A percentile compares a stretch with the other conserved stretches of the same genome.
Conservation (phyloP, 2,888 invertebrate species). For the Andrena dorsata region DNA sequence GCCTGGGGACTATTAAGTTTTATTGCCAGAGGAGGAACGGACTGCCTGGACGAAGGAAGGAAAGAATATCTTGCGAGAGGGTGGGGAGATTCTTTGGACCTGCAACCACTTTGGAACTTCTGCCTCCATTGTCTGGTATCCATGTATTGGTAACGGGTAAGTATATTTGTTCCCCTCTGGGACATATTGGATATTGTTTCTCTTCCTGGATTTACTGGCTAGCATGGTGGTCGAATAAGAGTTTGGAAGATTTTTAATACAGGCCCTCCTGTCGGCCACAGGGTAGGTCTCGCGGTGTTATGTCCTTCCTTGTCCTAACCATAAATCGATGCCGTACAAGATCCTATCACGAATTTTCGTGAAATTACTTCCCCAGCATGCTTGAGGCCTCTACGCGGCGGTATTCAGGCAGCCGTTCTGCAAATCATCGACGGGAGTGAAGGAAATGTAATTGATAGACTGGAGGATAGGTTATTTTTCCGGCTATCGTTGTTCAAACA, state of each 20-base stretch:
- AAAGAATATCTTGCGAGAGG: conserved; percentile 6
- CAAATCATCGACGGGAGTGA: conserved; percentile 1
- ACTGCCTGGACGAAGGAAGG: not conserved
- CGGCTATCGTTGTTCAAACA: conserved; percentile 38
- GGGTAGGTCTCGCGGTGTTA: not conserved
- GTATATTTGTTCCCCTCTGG: not conserved
- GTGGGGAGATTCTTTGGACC: conserved; percentile 13
- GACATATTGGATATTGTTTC: conserved; percentile 28
- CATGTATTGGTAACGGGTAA: conserved; percentile 17
- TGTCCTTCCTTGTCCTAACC: not conserved
- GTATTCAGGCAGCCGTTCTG: not conserved
- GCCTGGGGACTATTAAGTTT: conserved; percentile 52
- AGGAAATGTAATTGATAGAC: conserved; percentile 35
- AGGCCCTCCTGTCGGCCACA: not conserved
- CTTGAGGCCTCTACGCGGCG: not conserved
- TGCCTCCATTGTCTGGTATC: not conserved
- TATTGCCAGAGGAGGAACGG: conserved; percentile 38
- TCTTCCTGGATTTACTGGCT: not conserved
- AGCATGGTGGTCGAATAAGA: not conserved
- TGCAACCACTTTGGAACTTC: conserved; percentile 24
- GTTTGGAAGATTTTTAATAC: conserved; percentile 13
- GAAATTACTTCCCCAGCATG: not conserved
- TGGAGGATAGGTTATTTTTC: conserved; percentile 33
- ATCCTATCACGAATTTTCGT: not conserved
- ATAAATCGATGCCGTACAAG: not conserved